Evolutionary conservation across 2,113 vertebrate genomes (phyloP), one percentile per base, ranked within the genome.

Genomic region (Corythornis cristatus): DNA sequence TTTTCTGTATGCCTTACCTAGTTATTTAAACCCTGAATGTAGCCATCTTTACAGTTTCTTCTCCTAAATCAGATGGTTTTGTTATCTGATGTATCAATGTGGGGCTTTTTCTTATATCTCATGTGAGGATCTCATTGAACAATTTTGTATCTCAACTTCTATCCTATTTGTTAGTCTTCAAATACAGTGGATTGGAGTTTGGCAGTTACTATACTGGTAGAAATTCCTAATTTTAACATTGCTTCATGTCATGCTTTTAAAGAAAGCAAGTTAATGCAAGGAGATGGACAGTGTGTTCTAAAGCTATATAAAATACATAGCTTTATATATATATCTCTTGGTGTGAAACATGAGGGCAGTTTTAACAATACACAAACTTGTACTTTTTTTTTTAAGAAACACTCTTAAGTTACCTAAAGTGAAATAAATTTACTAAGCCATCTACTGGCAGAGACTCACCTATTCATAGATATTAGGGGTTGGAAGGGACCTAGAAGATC

Each of bases 1-100:
- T 80, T 93, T 91, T 71, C 78, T 92, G 40, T 71, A 62, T 60
- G 46, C 9, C 40, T 95, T 80, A 92, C 70, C 18, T 60, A 83
- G 31, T 75, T 87, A 21, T 48, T 93, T 62, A 73, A 92, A 60
- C 71, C 45, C 17, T 74, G 71, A 85, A 80, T 64, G 26, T 0
- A 1, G 67, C 25, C 29, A 37, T 64, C 37, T 66, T 85, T 58
- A 40, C 25, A 66, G 51, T 50, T 85, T 66, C 60, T 89, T 8
- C 29, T 86, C 18, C 75, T 64, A 46, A 86, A 61, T 64, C 42
- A 66, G 45, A 46, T 9, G 4, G 13, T 29, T 83, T 92, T 50
- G n/a, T 82, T 75, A 60, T 25, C 67, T 83, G 29, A 42, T 79
- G 8, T 19, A 89, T 46, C 42, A 65, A 9, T 12, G 1, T 26